phyloP scores from a whole-genome alignment of 2,797 vertebrate genomes.

The Miichthys miiuy region DNA sequence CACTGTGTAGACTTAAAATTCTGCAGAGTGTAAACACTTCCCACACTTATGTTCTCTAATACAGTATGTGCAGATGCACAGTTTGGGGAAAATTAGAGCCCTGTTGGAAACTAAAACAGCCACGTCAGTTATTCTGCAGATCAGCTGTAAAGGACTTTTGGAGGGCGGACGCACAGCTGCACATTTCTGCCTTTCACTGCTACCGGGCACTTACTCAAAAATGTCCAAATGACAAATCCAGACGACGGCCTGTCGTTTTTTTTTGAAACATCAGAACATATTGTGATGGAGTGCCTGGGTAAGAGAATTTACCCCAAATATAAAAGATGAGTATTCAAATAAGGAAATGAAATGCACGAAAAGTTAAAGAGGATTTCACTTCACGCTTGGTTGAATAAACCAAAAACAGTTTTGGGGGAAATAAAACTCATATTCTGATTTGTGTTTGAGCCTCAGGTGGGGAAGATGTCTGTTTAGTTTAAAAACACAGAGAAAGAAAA shows the following conservation, averaged over 20 bases:
- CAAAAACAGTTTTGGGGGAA: constrained; percentile 5
- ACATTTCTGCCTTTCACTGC: constrained; percentile 44
- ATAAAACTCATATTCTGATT: constrained; percentile 33
- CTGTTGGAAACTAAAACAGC: constrained; percentile 30
- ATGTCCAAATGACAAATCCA: constrained; percentile 43
- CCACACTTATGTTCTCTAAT: not conserved
- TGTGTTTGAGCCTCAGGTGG: constrained; percentile 39
- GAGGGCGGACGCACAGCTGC: constrained; percentile 67
- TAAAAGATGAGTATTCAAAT: not conserved
- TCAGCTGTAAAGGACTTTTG: constrained; percentile 64
- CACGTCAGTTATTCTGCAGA: constrained; percentile 28
- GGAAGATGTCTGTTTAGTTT: constrained; percentile 14
- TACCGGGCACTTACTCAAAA: constrained; percentile 33
- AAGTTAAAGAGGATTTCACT: constrained; percentile 8
- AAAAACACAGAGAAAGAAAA: constrained; percentile 30
- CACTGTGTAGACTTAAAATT: not conserved
- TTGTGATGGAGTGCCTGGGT: not conserved
- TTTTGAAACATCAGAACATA: constrained; percentile 13
- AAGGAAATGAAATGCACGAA: not conserved
- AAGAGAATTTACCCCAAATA: not conserved
- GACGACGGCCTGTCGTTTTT: constrained; percentile 41
- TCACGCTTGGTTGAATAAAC: constrained; percentile 15
- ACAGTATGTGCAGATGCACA: not conserved
- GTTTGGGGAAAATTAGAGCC: constrained; percentile 34
- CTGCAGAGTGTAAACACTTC: not conserved